Evolutionary conservation across 2,113 vertebrate species (phyloP), one percentile per base, ranked within the genome.

Genomic region (Micromys minutus): DNA sequence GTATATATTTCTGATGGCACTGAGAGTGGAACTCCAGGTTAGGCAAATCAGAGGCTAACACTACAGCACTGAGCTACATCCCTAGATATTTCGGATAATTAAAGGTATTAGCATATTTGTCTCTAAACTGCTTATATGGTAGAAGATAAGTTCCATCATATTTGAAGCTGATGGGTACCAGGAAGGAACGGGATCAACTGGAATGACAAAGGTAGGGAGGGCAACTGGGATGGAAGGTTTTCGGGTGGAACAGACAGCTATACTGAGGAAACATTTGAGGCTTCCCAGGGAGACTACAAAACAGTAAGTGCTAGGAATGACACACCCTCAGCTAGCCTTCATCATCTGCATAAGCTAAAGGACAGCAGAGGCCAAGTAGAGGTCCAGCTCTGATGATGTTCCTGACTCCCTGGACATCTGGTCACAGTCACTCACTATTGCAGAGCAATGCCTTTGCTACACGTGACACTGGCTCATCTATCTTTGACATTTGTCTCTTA

Each of bases 401-500:
- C 26, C 19, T 2, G 5, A 57, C n/a, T 13, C 61, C 61, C 9
- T 3, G 2, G n/a, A 45, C 10, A 65, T 36, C 57, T 1, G 50
- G 45, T 24, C n/a, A 34, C 29, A 69, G 52, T 76, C 42, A 16
- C 13, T 29, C 34, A 83, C 21, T 17, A 79, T 26, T 24, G 45
- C 31, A 0, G 4, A 91, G 47, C 7, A 15, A 22, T 22, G 29
- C 55, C n/a, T 69, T n/a, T 5, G 29, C 47, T 19, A 19, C 19
- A 36, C 0, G 2, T 16, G 5, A 47, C 74, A 45, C 1, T 12
- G 8, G 22, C 5, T 80, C 74, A 52, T 2, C 26, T 6, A 3
- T 10, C 67, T 4, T 7, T 24, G 65, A 55, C 92, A 4, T 65
- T 65, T 31, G 61, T 22, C 42, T 45, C 65, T 39, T 50, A 5